Evolutionary conservation across 2,888 invertebrate genomes (phyloP).

Genomic region (Tetropium fuscum): DNA sequence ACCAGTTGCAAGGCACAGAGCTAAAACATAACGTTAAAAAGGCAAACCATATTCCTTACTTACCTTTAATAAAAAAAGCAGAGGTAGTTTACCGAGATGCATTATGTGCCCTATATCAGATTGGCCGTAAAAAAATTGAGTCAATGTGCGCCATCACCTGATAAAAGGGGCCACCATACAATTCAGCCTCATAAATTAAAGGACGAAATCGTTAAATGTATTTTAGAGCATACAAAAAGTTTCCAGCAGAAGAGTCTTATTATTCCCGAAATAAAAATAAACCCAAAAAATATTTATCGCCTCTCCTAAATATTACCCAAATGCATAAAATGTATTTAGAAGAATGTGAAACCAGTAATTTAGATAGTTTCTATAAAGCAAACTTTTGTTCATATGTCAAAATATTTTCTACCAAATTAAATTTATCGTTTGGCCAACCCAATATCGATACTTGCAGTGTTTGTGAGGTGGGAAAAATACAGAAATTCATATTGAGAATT

Average conservation of each 20-base stretch:
- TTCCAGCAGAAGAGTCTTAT: too few relatives aligned
- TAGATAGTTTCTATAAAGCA: constrained; percentile 12
- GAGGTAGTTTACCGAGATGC: neutral
- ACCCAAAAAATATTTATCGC: constrained; percentile 9
- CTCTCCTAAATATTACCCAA: constrained; percentile 12
- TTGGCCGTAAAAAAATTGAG: neutral
- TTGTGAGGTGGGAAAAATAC: constrained; percentile 21
- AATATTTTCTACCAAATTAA: constrained; percentile 24
- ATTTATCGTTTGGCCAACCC: constrained; percentile 21
- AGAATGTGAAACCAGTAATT: constrained; percentile 10
- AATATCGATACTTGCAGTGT: constrained; percentile 23
- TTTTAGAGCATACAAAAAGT: neutral
- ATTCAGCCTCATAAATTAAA: neutral
- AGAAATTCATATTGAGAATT: constrained; percentile 23
- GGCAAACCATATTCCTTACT: neutral
- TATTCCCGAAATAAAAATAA: too few relatives aligned
- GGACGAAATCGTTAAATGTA: neutral
- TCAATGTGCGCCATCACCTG: neutral
- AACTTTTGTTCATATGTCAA: constrained; percentile 15
- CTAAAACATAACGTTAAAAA: too few relatives aligned
- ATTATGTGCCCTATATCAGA: neutral
- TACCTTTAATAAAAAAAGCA: neutral
- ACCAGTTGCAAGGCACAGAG: neutral
- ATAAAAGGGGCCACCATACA: neutral
- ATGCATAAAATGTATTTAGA: constrained; percentile 16